Conservation (phyloP, 2,113 vertebrate genomes). For the Xiphophorus hellerii region DNA sequence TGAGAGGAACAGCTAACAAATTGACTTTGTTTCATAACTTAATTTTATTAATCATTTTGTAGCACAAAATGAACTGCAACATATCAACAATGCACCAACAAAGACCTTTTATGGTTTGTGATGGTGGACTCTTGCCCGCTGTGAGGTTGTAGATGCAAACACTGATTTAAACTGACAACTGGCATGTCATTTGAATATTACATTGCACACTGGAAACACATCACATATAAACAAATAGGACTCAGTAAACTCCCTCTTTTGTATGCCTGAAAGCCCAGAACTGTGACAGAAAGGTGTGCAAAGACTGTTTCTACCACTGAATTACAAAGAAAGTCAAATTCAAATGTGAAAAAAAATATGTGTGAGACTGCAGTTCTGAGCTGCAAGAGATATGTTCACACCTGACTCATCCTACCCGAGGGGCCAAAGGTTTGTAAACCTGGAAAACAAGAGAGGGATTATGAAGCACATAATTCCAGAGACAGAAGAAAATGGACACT, state of each 20-base stretch:
- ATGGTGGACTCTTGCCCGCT: constrained; percentile 5
- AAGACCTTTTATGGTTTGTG: background rate
- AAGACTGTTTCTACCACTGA: constrained; percentile 6
- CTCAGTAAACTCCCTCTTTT: background rate
- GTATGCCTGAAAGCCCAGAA: background rate
- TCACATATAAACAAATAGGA: background rate
- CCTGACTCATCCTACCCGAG: constrained; percentile 49
- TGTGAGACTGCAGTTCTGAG: constrained; percentile 21
- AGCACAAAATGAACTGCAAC: background rate
- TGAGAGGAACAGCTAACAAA: background rate
- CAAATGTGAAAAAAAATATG: background rate
- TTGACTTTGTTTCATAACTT: background rate
- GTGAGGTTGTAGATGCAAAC: constrained; percentile 5
- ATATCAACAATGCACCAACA: background rate
- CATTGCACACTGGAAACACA: constrained; percentile 10
- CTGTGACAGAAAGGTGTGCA: constrained; percentile 8
- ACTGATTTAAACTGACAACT: constrained; percentile 36
- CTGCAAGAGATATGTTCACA: constrained; percentile 46
- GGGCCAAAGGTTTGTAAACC: constrained; percentile 36
- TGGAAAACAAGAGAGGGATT: constrained; percentile 40
- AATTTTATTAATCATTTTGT: background rate
- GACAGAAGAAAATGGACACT: constrained; percentile 2
- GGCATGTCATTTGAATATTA: constrained; percentile 22
- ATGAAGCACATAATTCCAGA: constrained; percentile 47
- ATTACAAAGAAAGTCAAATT: constrained; percentile 22